Conservation (phyloP, 2,113 vertebrate genomes). For the Scortum barcoo region DNA sequence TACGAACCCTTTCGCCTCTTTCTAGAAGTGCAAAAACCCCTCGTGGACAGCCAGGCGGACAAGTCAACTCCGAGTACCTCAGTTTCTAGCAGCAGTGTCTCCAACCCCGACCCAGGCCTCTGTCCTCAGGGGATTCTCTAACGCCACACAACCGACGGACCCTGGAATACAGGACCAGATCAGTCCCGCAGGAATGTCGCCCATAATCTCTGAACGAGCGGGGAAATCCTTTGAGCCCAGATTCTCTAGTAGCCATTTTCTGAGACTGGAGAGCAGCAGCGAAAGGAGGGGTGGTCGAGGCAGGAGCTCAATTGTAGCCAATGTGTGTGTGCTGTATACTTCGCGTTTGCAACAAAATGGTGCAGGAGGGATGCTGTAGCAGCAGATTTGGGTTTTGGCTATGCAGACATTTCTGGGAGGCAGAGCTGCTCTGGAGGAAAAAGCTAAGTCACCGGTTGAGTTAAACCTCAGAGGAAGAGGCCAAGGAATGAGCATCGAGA, state of each 20-base stretch:
- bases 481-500: not conserved
- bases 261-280: not conserved
- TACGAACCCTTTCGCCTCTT: conserved; percentile 60
- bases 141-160: conserved; percentile 41
- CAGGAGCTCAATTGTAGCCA: conserved; percentile 58
- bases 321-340: conserved; percentile 53
- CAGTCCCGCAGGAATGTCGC: conserved; percentile 43
- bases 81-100: conserved; percentile 77
- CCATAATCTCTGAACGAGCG: conserved; percentile 36
- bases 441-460: conserved; percentile 3
- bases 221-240: conserved; percentile 40
- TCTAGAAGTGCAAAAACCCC: conserved; percentile 68
- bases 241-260: conserved; percentile 67
- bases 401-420: conserved; percentile 44
- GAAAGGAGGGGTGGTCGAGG: conserved; percentile 16
- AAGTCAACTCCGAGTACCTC: conserved; percentile 79
- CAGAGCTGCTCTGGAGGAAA: conserved; percentile 65
- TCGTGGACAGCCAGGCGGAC: conserved; percentile 64
- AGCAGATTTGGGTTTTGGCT: conserved; percentile 78
- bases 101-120: conserved; percentile 60
- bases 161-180: conserved; percentile 43
- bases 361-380: conserved; percentile 57
- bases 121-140: conserved; percentile 77
- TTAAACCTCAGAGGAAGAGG: conserved; percentile 2
- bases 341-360: conserved; percentile 40